Evolutionary conservation across 2,113 vertebrate genomes (phyloP).

Genomic region (Astur gentilis): DNA sequence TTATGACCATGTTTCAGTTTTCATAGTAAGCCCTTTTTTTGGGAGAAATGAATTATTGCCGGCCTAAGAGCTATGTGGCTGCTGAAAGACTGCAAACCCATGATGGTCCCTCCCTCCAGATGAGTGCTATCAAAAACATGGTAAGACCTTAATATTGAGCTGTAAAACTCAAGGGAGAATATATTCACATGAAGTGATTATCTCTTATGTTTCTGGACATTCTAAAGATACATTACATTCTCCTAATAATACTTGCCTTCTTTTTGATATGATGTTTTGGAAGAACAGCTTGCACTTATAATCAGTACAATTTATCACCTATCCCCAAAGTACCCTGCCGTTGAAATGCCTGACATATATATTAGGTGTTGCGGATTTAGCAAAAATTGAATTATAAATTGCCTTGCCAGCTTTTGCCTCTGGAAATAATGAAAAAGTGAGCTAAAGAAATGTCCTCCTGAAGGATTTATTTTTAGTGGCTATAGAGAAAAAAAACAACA

Average conservation of each 20-base stretch:
- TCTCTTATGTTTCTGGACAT: conserved; percentile 77
- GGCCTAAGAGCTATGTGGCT: conserved; percentile 47
- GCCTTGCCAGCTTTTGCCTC: conserved; percentile 85
- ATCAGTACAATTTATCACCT: conserved; percentile 87
- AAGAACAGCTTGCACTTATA: conserved; percentile 83
- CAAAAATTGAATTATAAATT: conserved; percentile 92
- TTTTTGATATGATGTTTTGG: conserved; percentile 79
- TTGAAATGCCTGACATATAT: conserved; percentile 98
- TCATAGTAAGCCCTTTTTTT: conserved; percentile 54
- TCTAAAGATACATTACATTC: conserved; percentile 79
- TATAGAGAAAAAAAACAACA: conserved; percentile 74
- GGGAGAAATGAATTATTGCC: conserved; percentile 69
- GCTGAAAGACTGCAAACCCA: conserved; percentile 70
- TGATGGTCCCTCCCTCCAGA: conserved; percentile 61
- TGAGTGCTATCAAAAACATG: conserved; percentile 68
- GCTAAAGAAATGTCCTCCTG: conserved; percentile 76
- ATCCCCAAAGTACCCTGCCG: conserved; percentile 82
- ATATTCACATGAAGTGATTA: conserved; percentile 70
- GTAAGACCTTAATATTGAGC: conserved; percentile 64
- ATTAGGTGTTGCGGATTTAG: conserved; percentile 92
- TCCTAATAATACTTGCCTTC: conserved; percentile 76
- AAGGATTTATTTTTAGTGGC: conserved; percentile 77
- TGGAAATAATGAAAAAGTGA: conserved; percentile 85
- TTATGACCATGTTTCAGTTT: conserved; percentile 64
- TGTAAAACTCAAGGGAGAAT: conserved; percentile 65